These are phyloP conservation scores for Odocoileus hemionus DNA, from an alignment of 2,113 vertebrate genomes.

Conservation along the genomic window DNA sequence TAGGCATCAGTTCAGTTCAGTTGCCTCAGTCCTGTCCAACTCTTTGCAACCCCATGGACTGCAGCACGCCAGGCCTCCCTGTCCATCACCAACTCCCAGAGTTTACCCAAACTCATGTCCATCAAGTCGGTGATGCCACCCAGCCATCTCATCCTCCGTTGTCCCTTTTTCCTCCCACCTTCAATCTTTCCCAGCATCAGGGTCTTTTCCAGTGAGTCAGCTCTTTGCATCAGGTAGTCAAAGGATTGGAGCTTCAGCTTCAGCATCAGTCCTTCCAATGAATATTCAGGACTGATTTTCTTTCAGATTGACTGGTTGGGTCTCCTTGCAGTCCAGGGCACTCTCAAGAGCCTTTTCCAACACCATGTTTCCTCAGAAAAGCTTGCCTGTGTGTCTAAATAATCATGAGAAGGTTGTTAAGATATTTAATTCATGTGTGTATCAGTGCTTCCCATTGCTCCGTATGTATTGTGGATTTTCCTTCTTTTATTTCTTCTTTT, in stretches of 20 bases:
- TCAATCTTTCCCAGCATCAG: background rate
- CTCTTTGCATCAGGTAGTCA: accelerated
- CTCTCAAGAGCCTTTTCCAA: background rate
- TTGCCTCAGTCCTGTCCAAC: accelerated
- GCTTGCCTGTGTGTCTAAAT: accelerated
- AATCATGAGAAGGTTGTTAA: accelerated
- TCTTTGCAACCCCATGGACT: accelerated
- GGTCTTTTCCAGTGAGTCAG: background rate
- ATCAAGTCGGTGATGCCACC: accelerated
- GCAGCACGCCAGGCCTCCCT: background rate
- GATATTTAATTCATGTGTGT: accelerated
- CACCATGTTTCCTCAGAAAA: accelerated
- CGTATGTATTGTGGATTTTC: accelerated
- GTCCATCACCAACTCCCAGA: background rate
- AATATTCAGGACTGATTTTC: background rate
- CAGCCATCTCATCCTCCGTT: background rate
- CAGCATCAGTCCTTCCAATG: background rate
- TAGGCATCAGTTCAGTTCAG: accelerated
- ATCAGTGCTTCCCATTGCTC: background rate
- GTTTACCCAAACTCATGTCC: accelerated
- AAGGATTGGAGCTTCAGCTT: background rate
- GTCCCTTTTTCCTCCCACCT: background rate
- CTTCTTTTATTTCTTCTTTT: background rate
- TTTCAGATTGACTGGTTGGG: background rate
- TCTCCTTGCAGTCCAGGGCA: background rate